Conservation (phyloP, 2,113 vertebrate species). For the Paratilapia polleni region DNA sequence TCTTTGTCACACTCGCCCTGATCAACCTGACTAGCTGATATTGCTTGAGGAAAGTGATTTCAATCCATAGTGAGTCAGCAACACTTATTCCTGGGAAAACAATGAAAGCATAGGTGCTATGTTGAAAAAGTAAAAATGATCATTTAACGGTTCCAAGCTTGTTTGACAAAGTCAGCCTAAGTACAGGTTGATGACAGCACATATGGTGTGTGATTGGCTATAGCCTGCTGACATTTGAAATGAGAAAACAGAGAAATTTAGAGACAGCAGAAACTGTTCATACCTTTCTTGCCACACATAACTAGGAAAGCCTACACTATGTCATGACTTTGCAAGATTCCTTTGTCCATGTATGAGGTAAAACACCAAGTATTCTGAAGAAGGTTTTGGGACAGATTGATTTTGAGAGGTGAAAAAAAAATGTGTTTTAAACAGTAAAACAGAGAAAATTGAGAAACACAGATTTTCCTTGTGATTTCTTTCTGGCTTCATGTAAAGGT, state of each 20-base stretch:
- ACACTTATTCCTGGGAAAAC: no score
- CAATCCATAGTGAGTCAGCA: no score
- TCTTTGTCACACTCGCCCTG: neutral
- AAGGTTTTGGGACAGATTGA: neutral
- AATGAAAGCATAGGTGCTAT: no score
- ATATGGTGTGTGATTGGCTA: neutral
- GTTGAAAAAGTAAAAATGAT: no score
- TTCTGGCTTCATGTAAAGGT: rapidly evolving
- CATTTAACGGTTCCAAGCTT: no score
- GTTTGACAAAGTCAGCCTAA: neutral
- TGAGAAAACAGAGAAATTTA: no score
- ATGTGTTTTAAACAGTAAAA: neutral
- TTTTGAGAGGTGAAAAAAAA: neutral
- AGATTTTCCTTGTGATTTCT: no score
- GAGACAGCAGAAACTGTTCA: no score
- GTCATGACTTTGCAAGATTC: neutral
- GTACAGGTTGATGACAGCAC: neutral
- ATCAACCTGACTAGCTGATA: no score
- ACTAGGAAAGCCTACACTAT: neutral
- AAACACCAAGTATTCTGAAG: neutral
- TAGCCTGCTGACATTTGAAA: neutral
- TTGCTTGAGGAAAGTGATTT: no score
- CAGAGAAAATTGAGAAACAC: neutral
- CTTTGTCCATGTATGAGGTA: neutral
- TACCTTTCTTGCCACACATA: no score